Evolutionary conservation across 2,113 vertebrate species (phyloP), one percentile per base, ranked within the genome.

Genomic region (Alectura lathami): DNA sequence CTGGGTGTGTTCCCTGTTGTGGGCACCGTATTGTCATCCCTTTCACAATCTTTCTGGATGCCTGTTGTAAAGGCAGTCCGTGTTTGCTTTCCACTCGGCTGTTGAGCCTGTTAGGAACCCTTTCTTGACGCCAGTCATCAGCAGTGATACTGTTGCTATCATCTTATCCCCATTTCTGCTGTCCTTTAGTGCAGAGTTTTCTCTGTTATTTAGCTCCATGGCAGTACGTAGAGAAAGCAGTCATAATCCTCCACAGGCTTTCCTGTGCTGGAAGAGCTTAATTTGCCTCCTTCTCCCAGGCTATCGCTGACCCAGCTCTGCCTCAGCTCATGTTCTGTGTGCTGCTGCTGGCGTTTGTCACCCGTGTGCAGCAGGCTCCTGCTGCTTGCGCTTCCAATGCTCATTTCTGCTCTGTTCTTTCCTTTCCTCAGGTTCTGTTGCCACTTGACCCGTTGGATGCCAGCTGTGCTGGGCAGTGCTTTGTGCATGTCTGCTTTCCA

Each of bases 371-470:
- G 64, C 57, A n/a, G 51, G 69, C 42, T 82, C 74, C 69, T 14
- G 45, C 8, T 38, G 9, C 16, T 27, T 48, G 48, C 48, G 11
- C 32, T 14, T 86, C 38, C 13, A 2, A 1, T 4, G 24, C 24
- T 64, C 36, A 3, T 17, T 48, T 48, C 45, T 48, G 26, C 42
- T n/a, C 64, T 11, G 17, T 38, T 50, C 17, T 51, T 51, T 42
- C 27, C 18, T 63, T 51, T 63, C 60, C 64, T 30, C 1, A 0
- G 47, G 0, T 42, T 40, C 66, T 57, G n/a, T n/a, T 80, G 42
- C 34, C 8, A 3, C 76, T 68, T 18, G 47, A n/a, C 27, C 51
- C 9, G 0, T 40, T 36, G 57, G 51, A 6, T 5, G 0, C 15
- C 66, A n/a, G 21, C 63, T 62, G n/a, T 45, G 18, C 15, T 0